A percentile compares a stretch with the other conserved stretches of the same genome.
Conservation (phyloP, 2,888 invertebrate genomes). For the Acheta domesticus region DNA sequence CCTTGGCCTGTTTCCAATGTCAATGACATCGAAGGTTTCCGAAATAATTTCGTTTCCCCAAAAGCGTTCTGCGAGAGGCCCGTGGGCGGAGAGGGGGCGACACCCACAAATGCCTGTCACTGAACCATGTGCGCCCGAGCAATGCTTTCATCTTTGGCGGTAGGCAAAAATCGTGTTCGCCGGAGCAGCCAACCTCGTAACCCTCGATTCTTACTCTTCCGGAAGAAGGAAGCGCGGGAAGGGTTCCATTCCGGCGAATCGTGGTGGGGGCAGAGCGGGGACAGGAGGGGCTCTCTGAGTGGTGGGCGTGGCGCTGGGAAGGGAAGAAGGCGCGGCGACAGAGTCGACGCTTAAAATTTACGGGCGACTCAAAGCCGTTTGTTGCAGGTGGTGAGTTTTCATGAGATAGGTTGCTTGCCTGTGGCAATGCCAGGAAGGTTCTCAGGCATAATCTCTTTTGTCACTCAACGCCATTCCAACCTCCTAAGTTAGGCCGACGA, state of each 20-base stretch:
- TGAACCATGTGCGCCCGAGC: not conserved
- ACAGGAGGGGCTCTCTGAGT: no score
- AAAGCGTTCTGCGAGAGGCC: no score
- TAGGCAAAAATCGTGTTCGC: conserved; percentile 9
- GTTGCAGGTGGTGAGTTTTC: no score
- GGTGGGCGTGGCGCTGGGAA: not conserved
- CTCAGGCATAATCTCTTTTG: no score
- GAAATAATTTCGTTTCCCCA: not conserved
- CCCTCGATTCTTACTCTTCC: conserved; percentile 5
- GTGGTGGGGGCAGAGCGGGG: not conserved
- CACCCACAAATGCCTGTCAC: no score
- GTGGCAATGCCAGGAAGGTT: no score
- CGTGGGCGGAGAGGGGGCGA: no score
- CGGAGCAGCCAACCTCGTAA: not conserved
- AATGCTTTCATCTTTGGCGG: not conserved
- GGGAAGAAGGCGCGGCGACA: not conserved
- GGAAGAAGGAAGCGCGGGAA: not conserved
- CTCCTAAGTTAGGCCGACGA: no score
- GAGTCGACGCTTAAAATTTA: not conserved
- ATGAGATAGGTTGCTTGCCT: no score
- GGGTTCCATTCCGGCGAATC: not conserved
- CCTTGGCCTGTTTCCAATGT: not conserved
- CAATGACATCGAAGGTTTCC: not conserved
- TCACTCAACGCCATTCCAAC: no score
- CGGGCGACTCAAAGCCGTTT: no score